Percentiles rank a stretch among this genome's conserved stretches.
These are phyloP conservation scores for Dromius quadrimaculatus DNA, from an alignment of 2,888 invertebrate genomes.

Conservation along the genomic window DNA sequence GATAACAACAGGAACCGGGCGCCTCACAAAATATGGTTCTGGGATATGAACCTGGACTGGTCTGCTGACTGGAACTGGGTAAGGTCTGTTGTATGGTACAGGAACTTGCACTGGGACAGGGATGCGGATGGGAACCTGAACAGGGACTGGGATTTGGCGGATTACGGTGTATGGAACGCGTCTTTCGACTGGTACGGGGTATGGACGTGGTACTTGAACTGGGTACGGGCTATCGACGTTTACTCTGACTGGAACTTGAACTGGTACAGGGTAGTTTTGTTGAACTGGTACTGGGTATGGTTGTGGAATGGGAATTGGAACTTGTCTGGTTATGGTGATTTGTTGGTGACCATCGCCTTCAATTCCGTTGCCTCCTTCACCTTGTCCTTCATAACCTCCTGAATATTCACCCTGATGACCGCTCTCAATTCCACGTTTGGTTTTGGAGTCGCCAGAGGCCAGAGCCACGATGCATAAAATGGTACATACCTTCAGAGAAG, in stretches of 20 bases:
- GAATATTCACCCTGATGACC: background rate
- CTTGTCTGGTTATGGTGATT: conserved; percentile 36
- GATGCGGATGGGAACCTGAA: conserved; percentile 30
- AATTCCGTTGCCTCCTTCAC: background rate
- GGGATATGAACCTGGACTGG: conserved; percentile 40
- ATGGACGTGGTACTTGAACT: conserved; percentile 34
- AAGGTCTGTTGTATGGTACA: conserved; percentile 35
- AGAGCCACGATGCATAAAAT: conserved; percentile 21
- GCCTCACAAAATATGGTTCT: conserved; percentile 30
- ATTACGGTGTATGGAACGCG: conserved; percentile 35
- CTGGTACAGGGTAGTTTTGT: conserved; percentile 30
- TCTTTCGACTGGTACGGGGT: conserved; percentile 31
- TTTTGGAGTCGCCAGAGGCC: conserved; percentile 38
- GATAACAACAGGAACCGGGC: conserved; percentile 39
- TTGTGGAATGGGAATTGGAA: conserved; percentile 36
- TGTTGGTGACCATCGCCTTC: conserved; percentile 18
- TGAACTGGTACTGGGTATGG: conserved; percentile 38
- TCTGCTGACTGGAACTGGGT: conserved; percentile 28
- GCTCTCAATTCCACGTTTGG: conserved; percentile 45
- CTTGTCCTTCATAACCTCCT: conserved; percentile 20
- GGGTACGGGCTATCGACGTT: conserved; percentile 40
- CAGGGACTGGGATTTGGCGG: conserved; percentile 33
- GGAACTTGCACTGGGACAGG: conserved; percentile 30
- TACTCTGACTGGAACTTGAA: conserved; percentile 35
- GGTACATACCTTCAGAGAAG: conserved; percentile 11